Conservation (phyloP, 2,888 invertebrate genomes). For the Morinoia aosen region DNA sequence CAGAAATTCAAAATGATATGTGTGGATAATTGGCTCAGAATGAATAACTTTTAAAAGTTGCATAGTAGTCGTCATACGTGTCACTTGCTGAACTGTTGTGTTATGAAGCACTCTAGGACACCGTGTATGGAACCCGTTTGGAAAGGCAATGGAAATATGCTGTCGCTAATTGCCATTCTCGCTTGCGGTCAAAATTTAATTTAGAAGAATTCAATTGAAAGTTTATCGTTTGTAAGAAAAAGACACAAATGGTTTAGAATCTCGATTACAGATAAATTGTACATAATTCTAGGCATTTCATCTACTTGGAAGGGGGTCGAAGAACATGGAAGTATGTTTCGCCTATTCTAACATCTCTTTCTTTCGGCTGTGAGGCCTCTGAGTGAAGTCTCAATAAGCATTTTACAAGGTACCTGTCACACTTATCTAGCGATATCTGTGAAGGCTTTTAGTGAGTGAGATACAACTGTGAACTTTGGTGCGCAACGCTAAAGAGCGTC, state of each 20-base stretch:
- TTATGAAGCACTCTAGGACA: too few relatives aligned
- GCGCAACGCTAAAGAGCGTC: not conserved
- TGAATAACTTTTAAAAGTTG: too few relatives aligned
- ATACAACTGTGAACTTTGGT: conserved; percentile 25
- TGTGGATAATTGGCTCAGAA: too few relatives aligned
- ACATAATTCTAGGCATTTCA: not conserved
- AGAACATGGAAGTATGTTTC: not conserved
- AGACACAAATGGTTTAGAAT: not conserved
- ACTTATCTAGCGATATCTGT: conserved; percentile 15
- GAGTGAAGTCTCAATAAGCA: conserved; percentile 40
- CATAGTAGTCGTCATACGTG: too few relatives aligned
- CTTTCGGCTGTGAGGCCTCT: not conserved
- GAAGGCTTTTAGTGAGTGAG: conserved; percentile 33
- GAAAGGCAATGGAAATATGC: not conserved
- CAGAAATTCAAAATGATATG: too few relatives aligned
- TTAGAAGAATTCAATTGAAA: not conserved
- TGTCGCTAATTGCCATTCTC: not conserved
- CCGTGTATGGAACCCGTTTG: too few relatives aligned
- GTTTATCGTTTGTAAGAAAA: not conserved
- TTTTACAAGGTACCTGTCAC: conserved; percentile 27
- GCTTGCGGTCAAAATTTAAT: not conserved
- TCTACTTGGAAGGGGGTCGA: not conserved
- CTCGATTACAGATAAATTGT: not conserved
- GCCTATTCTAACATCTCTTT: not conserved
- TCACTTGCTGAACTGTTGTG: too few relatives aligned